Conservation (phyloP, 2,888 invertebrate species). For the Cheilosia impressa region DNA sequence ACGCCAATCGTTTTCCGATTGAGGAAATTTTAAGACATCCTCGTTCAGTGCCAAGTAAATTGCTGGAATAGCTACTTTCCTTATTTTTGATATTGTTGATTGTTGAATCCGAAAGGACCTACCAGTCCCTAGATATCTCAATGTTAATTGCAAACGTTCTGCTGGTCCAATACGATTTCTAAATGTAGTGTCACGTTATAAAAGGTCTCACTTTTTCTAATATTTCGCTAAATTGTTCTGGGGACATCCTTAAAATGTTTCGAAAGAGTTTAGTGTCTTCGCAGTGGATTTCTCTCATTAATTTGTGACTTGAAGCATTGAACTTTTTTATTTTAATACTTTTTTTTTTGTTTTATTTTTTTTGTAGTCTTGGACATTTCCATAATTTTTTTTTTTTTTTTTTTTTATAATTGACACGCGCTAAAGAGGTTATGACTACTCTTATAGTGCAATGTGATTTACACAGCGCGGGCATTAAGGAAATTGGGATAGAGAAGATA, state of each 20-base stretch:
- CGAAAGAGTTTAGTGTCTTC: too few species aligned
- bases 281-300: background rate
- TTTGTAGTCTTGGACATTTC: too few species aligned
- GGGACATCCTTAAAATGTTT: slow-evolving; percentile 14
- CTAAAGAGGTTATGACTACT: too few species aligned
- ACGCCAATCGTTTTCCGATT: slow-evolving; percentile 9
- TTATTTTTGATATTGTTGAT: slow-evolving; percentile 5
- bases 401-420: too few species aligned
- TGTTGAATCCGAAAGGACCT: slow-evolving; percentile 10
- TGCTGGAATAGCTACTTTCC: slow-evolving; percentile 9
- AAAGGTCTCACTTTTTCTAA: background rate
- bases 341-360: too few species aligned
- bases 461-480: too few species aligned
- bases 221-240: slow-evolving; percentile 11
- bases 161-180: slow-evolving; percentile 12
- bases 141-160: slow-evolving; percentile 12
- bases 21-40: too few species aligned
- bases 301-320: background rate
- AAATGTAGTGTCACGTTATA: background rate
- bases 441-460: too few species aligned
- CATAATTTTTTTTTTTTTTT: too few species aligned
- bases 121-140: slow-evolving; percentile 11
- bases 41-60: too few species aligned
- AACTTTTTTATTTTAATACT: too few species aligned
- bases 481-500: too few species aligned